Percentiles rank a stretch among this genome's conserved stretches.
These are phyloP conservation scores for Pseudochirops cupreus DNA, from an alignment of 2,797 vertebrate genomes.

Conservation along the genomic window DNA sequence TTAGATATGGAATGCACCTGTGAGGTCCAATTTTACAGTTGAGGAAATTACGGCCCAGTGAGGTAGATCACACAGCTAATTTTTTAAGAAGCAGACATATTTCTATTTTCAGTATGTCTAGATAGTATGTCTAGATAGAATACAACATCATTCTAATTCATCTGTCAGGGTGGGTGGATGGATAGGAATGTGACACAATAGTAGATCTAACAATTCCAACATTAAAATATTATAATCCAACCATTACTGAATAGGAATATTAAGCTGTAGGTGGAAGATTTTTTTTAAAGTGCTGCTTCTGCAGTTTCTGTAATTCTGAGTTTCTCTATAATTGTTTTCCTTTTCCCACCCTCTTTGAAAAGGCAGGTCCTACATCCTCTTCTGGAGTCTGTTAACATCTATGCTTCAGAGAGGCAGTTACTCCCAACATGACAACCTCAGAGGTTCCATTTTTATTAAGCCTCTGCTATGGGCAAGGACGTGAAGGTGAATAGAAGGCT, in stretches of 20 bases:
- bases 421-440: background rate
- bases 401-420: background rate
- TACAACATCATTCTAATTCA: background rate
- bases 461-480: background rate
- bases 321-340: constrained; percentile 27
- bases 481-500: background rate
- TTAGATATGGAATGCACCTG: background rate
- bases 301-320: background rate
- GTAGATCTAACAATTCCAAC: constrained; percentile 20
- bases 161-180: background rate
- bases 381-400: constrained; percentile 42
- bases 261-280: background rate
- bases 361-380: constrained; percentile 17
- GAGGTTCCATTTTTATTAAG: background rate
- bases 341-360: constrained; percentile 50
- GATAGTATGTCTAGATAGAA: background rate
- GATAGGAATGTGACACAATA: background rate
- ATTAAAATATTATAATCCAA: background rate
- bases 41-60: background rate
- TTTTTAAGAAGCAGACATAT: constrained; percentile 18
- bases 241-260: constrained; percentile 12
- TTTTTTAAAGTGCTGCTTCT: background rate
- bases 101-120: constrained; percentile 38
- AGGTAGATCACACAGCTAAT: background rate
- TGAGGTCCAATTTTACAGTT: background rate